Conservation (phyloP, 2,888 invertebrate species). For the Yponomeuta sedellus region DNA sequence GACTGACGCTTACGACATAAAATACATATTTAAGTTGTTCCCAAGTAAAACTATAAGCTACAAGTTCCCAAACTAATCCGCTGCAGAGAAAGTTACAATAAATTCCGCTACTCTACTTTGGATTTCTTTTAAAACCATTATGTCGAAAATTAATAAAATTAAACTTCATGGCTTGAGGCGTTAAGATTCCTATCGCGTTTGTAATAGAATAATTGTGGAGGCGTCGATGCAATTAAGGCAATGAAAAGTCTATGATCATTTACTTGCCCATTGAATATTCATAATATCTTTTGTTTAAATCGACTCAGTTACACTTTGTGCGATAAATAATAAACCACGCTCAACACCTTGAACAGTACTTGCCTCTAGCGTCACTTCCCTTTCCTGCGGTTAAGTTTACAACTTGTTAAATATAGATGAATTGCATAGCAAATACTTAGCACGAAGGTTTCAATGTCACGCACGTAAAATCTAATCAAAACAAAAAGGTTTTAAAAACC, state of each 20-base stretch:
- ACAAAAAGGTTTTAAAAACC: too few species aligned
- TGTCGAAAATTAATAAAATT: not conserved
- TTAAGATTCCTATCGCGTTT: not conserved
- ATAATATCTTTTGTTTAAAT: conserved; percentile 12
- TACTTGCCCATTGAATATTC: conserved; percentile 5
- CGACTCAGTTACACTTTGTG: not conserved
- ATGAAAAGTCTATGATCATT: not conserved
- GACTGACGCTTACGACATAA: too few species aligned
- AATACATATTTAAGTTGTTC: too few species aligned
- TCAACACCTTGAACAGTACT: conserved; percentile 15
- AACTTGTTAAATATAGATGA: conserved; percentile 38
- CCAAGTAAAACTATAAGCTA: not conserved
- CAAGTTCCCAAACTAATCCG: not conserved
- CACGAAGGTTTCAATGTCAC: conserved; percentile 43
- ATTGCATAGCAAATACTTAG: conserved; percentile 33
- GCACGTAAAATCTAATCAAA: too few species aligned
- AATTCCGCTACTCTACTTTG: not conserved
- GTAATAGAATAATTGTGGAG: not conserved
- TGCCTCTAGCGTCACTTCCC: conserved; percentile 43
- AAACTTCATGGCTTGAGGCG: not conserved
- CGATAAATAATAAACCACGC: not conserved
- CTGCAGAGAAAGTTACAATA: not conserved
- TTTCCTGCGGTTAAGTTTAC: conserved; percentile 54
- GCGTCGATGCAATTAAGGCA: not conserved
- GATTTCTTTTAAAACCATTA: not conserved